Base-by-base conservation (phyloP, 2,797 vertebrate species). In the Sparus aurata region DNA sequence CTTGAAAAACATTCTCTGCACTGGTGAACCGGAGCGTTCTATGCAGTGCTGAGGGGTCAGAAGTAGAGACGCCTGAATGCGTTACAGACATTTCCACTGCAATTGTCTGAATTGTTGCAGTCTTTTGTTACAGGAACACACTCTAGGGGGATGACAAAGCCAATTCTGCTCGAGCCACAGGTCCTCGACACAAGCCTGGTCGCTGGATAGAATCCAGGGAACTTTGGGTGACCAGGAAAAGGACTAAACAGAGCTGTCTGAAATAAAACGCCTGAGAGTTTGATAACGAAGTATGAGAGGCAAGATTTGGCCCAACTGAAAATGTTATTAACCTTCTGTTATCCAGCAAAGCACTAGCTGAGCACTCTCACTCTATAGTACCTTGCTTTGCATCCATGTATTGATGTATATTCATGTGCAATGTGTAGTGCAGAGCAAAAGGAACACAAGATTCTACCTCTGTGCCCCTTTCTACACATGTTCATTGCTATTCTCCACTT, bases 31-130 rank as follows among this genome's bases (percentile, higher is more conserved):
- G 53, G 45, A 74, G 64, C 52, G 10, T 62, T 80, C 55, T 38
- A 30, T 69, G 78, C 66, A 70, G 74, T 61, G 70, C 62, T 60
- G 50, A 75, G 22, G 75, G 84, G 89, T 89, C 88, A 88, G 77
- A 77, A 74, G 75, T 53, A 78, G 67, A 53, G 63, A 85, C 59
- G 82, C 76, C 71, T 84, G 74, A 83, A 57, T 73, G 77, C 73
- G 3, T 80, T 23, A 25, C 82, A 85, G 75, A 88, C 74, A 82
- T 83, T 86, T 89, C 53, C 62, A 46, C 72, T 62, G 69, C 45
- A 74, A 72, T 72, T 66, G 81, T 85, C 80, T 82, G 77, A 88
- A 74, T 71, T 41, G 38, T 74, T 83, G 71, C 59, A 55, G 74
- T 71, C 73, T 80, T 91, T 88, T 84, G 69, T 74, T 83, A 69